These are phyloP conservation scores for Hirtodrosophila alboralis DNA, from an alignment of 2,888 invertebrate species.

Conservation along the genomic window DNA sequence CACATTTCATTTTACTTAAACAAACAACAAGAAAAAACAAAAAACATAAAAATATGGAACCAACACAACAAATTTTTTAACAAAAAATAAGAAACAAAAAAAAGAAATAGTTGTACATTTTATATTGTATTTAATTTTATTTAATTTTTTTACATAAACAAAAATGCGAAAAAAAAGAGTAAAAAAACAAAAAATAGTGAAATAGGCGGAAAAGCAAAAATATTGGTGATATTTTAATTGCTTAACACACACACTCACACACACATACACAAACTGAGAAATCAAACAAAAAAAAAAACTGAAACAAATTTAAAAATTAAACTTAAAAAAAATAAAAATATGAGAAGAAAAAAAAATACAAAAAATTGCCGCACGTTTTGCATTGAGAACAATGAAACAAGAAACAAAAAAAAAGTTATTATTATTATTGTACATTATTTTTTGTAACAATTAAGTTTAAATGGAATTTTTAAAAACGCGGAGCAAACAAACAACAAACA, in stretches of 20 bases:
- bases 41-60: conserved; percentile 48
- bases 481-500: conserved; percentile 51
- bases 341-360: background rate
- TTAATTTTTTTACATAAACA: conserved; percentile 64
- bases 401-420: conserved; percentile 49
- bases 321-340: conserved; percentile 2
- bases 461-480: conserved; percentile 44
- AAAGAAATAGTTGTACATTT: conserved; percentile 71
- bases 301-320: background rate
- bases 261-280: conserved; percentile 34
- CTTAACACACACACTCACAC: conserved; percentile 47
- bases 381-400: conserved; percentile 9
- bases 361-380: conserved; percentile 9
- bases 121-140: conserved; percentile 74
- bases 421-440: conserved; percentile 62
- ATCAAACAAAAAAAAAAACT: conserved; percentile 19
- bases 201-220: conserved; percentile 54
- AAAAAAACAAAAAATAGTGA: too few species aligned
- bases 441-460: conserved; percentile 55
- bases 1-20: conserved; percentile 69
- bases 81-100: conserved; percentile 33
- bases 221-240: conserved; percentile 80
- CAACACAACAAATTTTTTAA: conserved; percentile 66
- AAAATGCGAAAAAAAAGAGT: conserved; percentile 48
- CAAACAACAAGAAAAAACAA: conserved; percentile 22